These are phyloP conservation scores for Hozukius guyotensis DNA, from an alignment of 2,797 vertebrate genomes.

Conservation along the genomic window DNA sequence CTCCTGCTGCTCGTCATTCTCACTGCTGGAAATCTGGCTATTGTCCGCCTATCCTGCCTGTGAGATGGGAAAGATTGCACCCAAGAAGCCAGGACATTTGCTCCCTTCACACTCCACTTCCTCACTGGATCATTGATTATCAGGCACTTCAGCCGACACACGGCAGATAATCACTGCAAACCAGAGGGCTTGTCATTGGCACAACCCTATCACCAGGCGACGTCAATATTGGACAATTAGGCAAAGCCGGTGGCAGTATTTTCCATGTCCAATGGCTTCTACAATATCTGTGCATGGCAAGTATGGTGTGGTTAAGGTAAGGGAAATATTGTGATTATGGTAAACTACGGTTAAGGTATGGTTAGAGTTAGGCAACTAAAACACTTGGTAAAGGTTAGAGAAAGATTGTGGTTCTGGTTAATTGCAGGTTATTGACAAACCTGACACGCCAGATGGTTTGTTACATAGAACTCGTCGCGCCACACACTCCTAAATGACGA, in stretches of 20 bases:
- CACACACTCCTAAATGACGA: too few relatives aligned
- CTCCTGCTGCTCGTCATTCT: not conserved
- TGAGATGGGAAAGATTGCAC: not conserved
- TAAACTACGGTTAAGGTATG: not conserved
- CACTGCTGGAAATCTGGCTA: not conserved
- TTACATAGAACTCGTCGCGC: too few relatives aligned
- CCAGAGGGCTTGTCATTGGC: not conserved
- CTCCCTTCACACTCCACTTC: not conserved
- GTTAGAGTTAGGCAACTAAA: not conserved
- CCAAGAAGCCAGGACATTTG: not conserved
- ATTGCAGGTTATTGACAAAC: not conserved
- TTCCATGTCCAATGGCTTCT: not conserved
- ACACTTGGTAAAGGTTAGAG: not conserved
- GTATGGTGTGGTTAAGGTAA: not conserved
- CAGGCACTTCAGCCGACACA: not conserved
- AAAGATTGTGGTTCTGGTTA: not conserved
- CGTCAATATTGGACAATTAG: not conserved
- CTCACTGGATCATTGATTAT: not conserved
- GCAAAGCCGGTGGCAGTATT: not conserved
- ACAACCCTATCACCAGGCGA: not conserved
- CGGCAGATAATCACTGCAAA: not conserved
- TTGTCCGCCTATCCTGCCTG: not conserved
- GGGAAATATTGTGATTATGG: not conserved
- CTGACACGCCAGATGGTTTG: not conserved
- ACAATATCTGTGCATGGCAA: not conserved